Evolutionary conservation across 2,888 invertebrate genomes (phyloP).

Genomic region (Cephus spinipes): DNA sequence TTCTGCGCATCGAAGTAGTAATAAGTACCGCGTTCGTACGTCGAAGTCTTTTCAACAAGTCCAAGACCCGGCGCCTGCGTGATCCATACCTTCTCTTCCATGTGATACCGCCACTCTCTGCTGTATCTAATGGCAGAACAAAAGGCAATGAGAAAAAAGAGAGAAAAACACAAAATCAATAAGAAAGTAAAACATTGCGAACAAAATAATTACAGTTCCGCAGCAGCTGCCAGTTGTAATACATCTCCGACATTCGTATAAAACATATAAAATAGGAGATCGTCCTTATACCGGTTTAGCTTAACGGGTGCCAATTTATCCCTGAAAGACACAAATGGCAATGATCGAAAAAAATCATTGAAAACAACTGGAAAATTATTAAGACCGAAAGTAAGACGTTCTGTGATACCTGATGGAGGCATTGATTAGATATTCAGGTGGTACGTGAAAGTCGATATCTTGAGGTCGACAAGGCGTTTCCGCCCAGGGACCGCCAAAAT

Average conservation of each 20-base stretch:
- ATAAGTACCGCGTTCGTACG: constrained; percentile 98
- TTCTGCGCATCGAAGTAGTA: constrained; percentile 99
- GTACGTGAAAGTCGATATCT: constrained; percentile 98
- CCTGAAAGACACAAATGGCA: constrained; percentile 67
- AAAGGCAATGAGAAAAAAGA: constrained; percentile 14
- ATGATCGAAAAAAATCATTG: constrained; percentile 25
- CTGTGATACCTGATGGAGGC: constrained; percentile 81
- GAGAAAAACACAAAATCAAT: background rate
- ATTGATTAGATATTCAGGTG: constrained; percentile 98
- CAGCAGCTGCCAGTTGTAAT: constrained; percentile 96
- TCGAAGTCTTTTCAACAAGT: constrained; percentile 93
- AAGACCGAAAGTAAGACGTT: background rate
- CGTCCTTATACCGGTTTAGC: constrained; percentile 97
- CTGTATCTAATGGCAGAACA: constrained; percentile 78
- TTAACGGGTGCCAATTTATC: constrained; percentile 96
- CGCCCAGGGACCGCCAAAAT: constrained; percentile 99
- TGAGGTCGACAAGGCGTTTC: constrained; percentile 98
- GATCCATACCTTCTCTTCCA: constrained; percentile 99
- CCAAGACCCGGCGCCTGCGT: constrained; percentile 96
- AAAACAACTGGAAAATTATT: background rate
- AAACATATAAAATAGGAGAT: constrained; percentile 98
- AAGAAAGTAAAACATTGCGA: background rate
- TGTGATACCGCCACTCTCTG: constrained; percentile 99
- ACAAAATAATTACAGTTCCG: constrained; percentile 86
- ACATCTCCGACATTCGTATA: constrained; percentile 99